Evolutionary conservation across 2,888 invertebrate genomes (phyloP).

Genomic region (Capitulum mitella): DNA sequence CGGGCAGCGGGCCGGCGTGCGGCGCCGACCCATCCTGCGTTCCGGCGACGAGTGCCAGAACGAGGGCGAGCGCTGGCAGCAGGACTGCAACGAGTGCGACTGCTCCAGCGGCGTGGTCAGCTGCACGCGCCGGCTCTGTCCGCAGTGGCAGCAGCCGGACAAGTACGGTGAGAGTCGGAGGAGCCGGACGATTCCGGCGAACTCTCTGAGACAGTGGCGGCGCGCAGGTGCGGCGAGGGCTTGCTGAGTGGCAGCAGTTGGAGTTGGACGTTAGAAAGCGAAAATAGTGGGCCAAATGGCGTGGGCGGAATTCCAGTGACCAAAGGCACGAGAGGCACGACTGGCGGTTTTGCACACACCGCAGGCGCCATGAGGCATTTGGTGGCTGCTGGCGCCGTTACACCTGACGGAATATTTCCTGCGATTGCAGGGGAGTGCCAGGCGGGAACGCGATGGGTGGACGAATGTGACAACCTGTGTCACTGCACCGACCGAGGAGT

Average conservation of each 20-base stretch:
- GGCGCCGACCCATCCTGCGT: background rate
- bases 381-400: too few species aligned
- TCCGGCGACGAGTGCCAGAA: background rate
- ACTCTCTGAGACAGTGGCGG: too few species aligned
- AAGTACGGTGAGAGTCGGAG: slow-evolving; percentile 2
- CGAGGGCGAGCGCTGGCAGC: slow-evolving; percentile 1
- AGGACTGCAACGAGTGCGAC: slow-evolving; percentile 13
- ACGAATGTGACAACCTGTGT: background rate
- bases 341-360: too few species aligned
- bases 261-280: too few species aligned
- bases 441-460: background rate
- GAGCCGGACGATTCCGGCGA: too few species aligned
- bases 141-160: background rate
- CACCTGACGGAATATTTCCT: too few species aligned
- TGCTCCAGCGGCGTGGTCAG: background rate
- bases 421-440: background rate
- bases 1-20: background rate
- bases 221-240: too few species aligned
- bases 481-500: background rate
- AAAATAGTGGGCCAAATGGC: too few species aligned
- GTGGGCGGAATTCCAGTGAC: too few species aligned
- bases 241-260: too few species aligned
- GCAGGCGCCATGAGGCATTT: too few species aligned
- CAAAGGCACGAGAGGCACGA: too few species aligned
- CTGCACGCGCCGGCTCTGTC: background rate